Base-by-base conservation (phyloP, 2,888 invertebrate species). In the Netelia inedita region DNA sequence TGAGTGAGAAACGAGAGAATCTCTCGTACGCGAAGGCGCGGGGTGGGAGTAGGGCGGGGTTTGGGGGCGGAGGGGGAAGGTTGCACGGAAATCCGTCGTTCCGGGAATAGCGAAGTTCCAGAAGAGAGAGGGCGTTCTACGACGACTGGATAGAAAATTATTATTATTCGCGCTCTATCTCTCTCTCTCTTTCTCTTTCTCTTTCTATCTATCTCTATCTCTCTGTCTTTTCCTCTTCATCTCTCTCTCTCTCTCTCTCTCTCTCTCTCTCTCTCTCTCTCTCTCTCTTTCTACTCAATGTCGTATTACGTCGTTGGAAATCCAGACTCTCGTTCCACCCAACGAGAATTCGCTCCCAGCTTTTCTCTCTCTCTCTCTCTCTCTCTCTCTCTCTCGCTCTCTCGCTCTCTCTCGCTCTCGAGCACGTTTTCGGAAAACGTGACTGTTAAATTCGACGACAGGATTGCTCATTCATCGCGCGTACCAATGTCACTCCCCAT, bases 401-500 rank as follows among this genome's bases (percentile, higher is more conserved):
- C 0, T 23, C 23, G 1, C 23, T 21, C 0, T 23, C 55, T 23
- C 68, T 46, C 50, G 50, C 57, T n/a, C 46, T 63, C 55, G 63
- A 43, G 78, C 78, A 83, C 78, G 83, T 83, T 69, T 68, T 63
- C 53, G 28, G 73, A 63, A 74, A 83, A 79, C 83, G 83, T 83
- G 83, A 83, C 79, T 73, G 57, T 46, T 79, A 66, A 69, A 79
- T 73, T 82, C 73, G 78, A 78, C 57, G 79, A 74, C 68, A 74
- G 69, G 78, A 83, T 79, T 83, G 57, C 65, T 74, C 71, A 83
- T 79, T 83, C 83, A 79, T 68, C 59, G 66, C 74, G 9, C 53
- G 11, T 23, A 10, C 63, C 73, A 63, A 82, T 66, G 55, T 55
- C 75, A 65, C 46, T 43, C 43, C n/a, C 41, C 63, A 74, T 74